Conservation (phyloP, 2,797 vertebrate genomes). For the Channallabes apus region DNA sequence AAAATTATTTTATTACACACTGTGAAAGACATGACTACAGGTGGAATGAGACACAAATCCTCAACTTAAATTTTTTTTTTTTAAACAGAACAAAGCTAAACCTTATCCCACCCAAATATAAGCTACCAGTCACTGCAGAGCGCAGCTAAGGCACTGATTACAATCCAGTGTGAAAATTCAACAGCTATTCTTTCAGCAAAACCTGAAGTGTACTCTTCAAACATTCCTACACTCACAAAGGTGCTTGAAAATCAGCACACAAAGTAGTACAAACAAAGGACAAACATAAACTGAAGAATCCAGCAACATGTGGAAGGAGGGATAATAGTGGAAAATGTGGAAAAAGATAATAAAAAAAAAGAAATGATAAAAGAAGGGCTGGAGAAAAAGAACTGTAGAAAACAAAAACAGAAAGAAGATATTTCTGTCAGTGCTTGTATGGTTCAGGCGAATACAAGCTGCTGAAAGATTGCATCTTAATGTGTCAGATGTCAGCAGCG, state of each 20-base stretch:
- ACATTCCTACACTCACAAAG: slow-evolving; percentile 31
- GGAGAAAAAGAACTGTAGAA: background rate
- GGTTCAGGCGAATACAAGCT: slow-evolving; percentile 29
- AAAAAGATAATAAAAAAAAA: background rate
- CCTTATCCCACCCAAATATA: background rate
- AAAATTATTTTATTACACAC: background rate
- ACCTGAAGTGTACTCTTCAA: slow-evolving; percentile 44
- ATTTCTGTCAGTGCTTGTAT: slow-evolving; percentile 3
- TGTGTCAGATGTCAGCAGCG: slow-evolving; percentile 53
- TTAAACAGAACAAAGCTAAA: background rate
- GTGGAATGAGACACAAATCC: background rate
- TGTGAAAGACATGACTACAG: background rate
- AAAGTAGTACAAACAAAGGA: slow-evolving; percentile 3
- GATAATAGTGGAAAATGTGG: no score
- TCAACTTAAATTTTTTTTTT: background rate
- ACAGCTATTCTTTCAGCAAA: slow-evolving; percentile 23
- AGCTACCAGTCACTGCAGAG: background rate
- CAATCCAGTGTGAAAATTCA: slow-evolving; percentile 38
- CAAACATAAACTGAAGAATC: background rate
- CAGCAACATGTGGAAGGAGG: background rate
- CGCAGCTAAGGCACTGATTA: slow-evolving; percentile 3
- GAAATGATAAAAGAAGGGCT: background rate
- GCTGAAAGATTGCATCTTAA: slow-evolving; percentile 17
- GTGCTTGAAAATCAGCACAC: background rate
- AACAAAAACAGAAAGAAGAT: background rate